Evolutionary conservation across 2,113 vertebrate genomes (phyloP).

Genomic region (Ploceus nigricollis): DNA sequence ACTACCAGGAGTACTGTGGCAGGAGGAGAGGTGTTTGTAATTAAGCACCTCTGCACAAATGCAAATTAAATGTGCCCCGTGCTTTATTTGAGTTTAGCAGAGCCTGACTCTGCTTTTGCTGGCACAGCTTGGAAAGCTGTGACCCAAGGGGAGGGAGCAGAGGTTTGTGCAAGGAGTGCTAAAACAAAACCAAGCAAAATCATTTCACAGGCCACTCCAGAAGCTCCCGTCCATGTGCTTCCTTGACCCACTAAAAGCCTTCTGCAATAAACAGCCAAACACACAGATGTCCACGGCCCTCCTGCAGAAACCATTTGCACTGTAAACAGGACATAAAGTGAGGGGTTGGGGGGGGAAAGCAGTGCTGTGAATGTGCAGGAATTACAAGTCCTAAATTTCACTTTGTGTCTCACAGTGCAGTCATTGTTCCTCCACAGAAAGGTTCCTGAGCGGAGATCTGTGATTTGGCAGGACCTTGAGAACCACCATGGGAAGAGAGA

Average conservation of each 20-base stretch:
- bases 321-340: neutral
- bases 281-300: neutral
- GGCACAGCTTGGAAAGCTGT: neutral
- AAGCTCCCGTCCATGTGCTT: neutral
- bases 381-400: neutral
- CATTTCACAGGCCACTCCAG: neutral
- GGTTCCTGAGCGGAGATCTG: neutral
- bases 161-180: neutral
- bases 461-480: neutral
- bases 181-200: neutral
- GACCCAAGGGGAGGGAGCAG: neutral
- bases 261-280: neutral
- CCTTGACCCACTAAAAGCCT: conserved; percentile 15
- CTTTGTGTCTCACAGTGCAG: neutral
- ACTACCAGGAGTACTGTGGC: fast-evolving
- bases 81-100: neutral
- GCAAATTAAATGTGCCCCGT: neutral
- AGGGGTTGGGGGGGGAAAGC: too few species aligned
- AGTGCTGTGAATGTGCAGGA: neutral
- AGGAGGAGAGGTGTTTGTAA: neutral
- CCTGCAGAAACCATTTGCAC: neutral
- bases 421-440: neutral
- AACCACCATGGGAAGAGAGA: neutral
- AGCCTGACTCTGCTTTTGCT: neutral
- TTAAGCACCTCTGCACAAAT: neutral